These are phyloP conservation scores for Ophonus ardosiacus DNA, from an alignment of 2,888 invertebrate species.

Conservation along the genomic window DNA sequence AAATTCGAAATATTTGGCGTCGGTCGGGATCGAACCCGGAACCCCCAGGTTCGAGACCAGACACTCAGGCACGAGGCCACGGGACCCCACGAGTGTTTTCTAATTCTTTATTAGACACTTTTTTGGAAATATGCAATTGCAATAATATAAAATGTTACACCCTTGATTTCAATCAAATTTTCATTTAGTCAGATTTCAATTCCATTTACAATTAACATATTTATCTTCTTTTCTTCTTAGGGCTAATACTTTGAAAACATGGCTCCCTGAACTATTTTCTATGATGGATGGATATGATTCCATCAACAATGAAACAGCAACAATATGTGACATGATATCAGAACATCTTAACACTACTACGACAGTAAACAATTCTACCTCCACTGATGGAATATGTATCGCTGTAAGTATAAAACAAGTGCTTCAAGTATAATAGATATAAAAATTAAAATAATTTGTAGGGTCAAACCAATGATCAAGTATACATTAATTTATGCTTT, in stretches of 20 bases:
- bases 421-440: no score
- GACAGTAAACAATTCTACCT: background rate
- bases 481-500: conserved; percentile 6
- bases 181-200: no score
- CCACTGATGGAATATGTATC: background rate
- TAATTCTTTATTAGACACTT: no score
- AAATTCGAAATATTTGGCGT: no score
- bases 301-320: background rate
- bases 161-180: no score
- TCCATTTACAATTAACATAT: no score
- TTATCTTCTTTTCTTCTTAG: background rate
- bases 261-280: conserved; percentile 20
- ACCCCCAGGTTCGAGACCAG: no score
- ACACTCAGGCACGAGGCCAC: no score
- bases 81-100: no score
- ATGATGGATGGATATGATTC: conserved; percentile 26
- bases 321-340: conserved; percentile 7
- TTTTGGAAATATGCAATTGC: no score
- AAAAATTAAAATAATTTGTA: background rate
- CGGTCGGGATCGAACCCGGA: no score
- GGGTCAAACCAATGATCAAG: conserved; percentile 20
- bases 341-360: background rate
- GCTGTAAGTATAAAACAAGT: background rate
- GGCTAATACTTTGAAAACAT: conserved; percentile 29
- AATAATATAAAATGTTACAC: no score